Base-by-base conservation (phyloP, 2,797 vertebrate genomes). In the Potorous gilbertii region DNA sequence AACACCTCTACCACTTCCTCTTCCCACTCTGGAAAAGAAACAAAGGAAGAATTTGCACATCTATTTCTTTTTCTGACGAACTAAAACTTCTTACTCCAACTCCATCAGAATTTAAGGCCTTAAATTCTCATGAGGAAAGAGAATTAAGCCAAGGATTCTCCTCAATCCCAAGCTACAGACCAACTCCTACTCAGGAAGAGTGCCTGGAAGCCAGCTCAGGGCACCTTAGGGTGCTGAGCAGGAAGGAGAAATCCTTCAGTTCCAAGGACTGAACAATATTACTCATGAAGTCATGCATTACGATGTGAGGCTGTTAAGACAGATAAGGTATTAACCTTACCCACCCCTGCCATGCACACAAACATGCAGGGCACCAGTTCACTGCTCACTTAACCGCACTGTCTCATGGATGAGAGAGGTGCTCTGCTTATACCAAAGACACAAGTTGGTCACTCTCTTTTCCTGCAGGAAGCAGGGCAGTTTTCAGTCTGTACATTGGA, bases 251-350 rank as follows among this genome's bases (percentile, higher is more conserved):
- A 95, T 89, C 95, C 96, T 96, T 95, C 10, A 96, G 55, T 21
- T 34, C 54, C 54, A 55, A n/a, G 56, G 90, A n/a, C 92, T n/a
- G 0, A 0, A 93, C 91, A 50, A 90, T 93, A 94, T 92, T 97
- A 96, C 90, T 96, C 91, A 18, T 90, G 50, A 98, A 98, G 98
- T 97, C 98, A 97, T 97, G 97, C 96, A 24, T 97, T 96, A 34
- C 34, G 92, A 96, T 6, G 96, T 97, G 92, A 24, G 97, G 90
- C 95, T 96, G 92, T 54, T 94, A 54, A 93, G 55, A 54, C 1
- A 87, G 92, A 92, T 74, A 62, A 95, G 95, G 91, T 90, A 90
- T n/a, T 92, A 96, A 95, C 66, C 91, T 94, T 92, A 93, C 95
- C 96, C 97, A 96, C 94, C 95, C 93, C 59, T 90, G 91, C 97